phyloP scores from a whole-genome alignment of 1,140 invertebrate species.

The Ephestia elutella region DNA sequence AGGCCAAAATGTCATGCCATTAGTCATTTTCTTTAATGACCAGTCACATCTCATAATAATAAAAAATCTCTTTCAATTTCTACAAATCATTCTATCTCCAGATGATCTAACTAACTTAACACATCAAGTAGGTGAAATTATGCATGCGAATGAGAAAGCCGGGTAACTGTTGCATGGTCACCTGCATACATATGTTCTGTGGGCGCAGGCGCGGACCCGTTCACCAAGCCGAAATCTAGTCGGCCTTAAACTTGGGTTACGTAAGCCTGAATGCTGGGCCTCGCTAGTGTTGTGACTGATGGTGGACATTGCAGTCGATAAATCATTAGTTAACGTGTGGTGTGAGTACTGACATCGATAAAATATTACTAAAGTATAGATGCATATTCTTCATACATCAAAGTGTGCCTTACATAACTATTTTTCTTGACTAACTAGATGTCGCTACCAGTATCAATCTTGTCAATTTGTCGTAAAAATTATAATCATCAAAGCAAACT shows the following conservation, averaged over 20 bases:
- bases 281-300: conserved; percentile 27
- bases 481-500: too few relatives aligned
- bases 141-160: conserved; percentile 1
- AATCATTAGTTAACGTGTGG: not conserved
- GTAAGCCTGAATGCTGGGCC: conserved; percentile 28
- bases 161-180: not conserved
- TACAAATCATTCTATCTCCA: not conserved
- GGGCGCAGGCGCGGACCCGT: conserved; percentile 5
- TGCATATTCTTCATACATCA: too few relatives aligned
- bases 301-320: not conserved
- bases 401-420: too few relatives aligned
- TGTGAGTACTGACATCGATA: not conserved
- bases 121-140: conserved; percentile 8
- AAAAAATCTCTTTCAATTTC: too few relatives aligned
- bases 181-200: not conserved
- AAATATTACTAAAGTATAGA: too few relatives aligned
- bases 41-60: too few relatives aligned
- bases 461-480: too few relatives aligned
- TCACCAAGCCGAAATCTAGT: conserved; percentile 22
- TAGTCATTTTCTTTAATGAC: too few relatives aligned
- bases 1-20: too few relatives aligned
- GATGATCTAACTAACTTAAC: not conserved
- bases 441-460: too few relatives aligned
- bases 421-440: too few relatives aligned
- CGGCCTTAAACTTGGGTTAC: conserved; percentile 51